These are phyloP conservation scores for Lacerta viridis DNA, from an alignment of 2,797 vertebrate genomes.

Conservation along the genomic window DNA sequence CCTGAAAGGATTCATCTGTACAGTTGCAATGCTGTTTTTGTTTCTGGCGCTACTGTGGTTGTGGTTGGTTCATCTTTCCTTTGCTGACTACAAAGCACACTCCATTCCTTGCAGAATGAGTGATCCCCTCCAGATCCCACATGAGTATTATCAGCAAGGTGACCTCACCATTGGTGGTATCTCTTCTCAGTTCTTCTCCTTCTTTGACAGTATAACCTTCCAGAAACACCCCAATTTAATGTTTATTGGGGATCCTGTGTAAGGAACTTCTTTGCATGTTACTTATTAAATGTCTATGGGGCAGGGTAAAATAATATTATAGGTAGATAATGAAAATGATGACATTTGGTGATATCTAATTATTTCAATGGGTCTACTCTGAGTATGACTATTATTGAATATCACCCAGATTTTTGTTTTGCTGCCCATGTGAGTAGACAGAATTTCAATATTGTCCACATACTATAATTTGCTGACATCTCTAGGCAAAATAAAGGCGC, in stretches of 20 bases:
- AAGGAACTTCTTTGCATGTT: background rate
- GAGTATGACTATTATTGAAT: background rate
- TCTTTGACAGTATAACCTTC: background rate
- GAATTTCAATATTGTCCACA: too few relatives aligned
- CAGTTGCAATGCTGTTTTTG: background rate
- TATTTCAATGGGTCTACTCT: background rate
- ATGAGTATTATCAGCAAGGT: constrained; percentile 2
- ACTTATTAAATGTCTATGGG: background rate
- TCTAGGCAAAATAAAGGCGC: too few relatives aligned
- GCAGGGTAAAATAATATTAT: background rate
- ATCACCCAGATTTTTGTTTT: background rate
- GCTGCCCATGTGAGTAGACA: too few relatives aligned
- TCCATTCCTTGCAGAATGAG: background rate
- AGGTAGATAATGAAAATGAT: background rate
- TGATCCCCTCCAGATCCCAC: background rate
- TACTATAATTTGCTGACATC: too few relatives aligned
- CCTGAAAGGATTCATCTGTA: background rate
- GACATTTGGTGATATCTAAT: background rate
- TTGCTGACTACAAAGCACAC: background rate
- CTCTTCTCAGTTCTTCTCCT: background rate
- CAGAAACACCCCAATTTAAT: background rate
- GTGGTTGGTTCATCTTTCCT: background rate
- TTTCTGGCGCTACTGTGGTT: background rate
- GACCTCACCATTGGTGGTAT: background rate
- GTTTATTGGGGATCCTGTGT: background rate